Evolutionary conservation across 2,797 vertebrate genomes (phyloP), one percentile per base, ranked within the genome.

Genomic region (Sebastes hubbsi): DNA sequence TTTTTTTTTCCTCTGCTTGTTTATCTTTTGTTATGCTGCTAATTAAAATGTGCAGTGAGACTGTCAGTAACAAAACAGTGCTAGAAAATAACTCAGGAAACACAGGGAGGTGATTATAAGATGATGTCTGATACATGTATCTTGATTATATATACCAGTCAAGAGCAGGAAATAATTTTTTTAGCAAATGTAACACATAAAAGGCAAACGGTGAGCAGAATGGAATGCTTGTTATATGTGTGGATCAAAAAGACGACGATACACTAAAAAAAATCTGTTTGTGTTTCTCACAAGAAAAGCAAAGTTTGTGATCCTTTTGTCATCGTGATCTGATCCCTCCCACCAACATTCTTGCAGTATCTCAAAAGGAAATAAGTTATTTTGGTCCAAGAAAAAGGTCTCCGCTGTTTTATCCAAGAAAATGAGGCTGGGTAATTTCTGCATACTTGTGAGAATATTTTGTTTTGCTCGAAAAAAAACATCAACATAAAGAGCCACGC

Each of bases 311-410:
- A 94, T 94, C 90, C 88, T 90, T 87, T 49, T 93, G 89, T 85
- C 85, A 85, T 83, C 25, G 62, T 55, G 76, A 87, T 90, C 32
- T 77, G 78, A 86, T 89, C 85, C 72, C 78, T 84, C 87, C 88
- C 75, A 78, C 82, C 79, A 83, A 89, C 89, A 92, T 84, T 88
- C 86, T 77, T 67, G 80, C 85, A 80, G 73, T 86, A 91, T 88
- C 88, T 91, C 83, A 76, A 90, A 89, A 87, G 75, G 77, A 92
- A 91, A 92, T 91, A 91, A 92, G 86, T 93, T 94, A 93, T 94
- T 94, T 93, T 94, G 87, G 91, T 93, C 90, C 87, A 90, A 65
- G 86, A 88, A 91, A 46, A 88, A 82, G 75, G 81, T 88, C 79
- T 80, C 73, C 25, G 78, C 77, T 87, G 70, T 87, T 87, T 84